Evolutionary conservation across 2,113 vertebrate species (phyloP).

Genomic region (Sylvilagus bachmani): DNA sequence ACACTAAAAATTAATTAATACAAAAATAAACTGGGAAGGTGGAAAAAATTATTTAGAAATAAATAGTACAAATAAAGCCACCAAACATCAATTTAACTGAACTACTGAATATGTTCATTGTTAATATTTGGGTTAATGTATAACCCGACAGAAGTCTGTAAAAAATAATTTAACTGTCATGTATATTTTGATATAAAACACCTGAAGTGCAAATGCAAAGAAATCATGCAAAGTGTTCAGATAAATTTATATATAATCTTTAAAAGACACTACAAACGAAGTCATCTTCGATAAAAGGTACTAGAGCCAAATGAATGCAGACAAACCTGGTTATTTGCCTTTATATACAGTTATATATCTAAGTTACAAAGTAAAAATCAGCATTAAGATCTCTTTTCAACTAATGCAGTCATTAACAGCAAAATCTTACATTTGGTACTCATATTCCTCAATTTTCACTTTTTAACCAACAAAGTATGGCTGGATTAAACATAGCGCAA

Average conservation of each 20-base stretch:
- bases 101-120: background rate
- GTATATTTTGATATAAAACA: slow-evolving; percentile 40
- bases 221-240: background rate
- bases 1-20: slow-evolving; percentile 39
- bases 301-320: slow-evolving; percentile 33
- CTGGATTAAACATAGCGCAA: slow-evolving; percentile 19
- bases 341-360: background rate
- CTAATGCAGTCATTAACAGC: background rate
- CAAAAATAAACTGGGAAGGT: background rate
- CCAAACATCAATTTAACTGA: slow-evolving; percentile 13
- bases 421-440: background rate
- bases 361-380: background rate
- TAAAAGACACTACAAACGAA: slow-evolving; percentile 44
- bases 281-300: slow-evolving; percentile 27
- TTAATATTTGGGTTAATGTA: background rate
- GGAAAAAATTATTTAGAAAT: slow-evolving; percentile 38
- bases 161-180: slow-evolving; percentile 51
- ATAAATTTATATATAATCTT: slow-evolving; percentile 13
- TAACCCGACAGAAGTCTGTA: background rate
- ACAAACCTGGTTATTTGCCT: background rate
- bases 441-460: slow-evolving; percentile 35
- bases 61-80: slow-evolving; percentile 25
- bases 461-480: slow-evolving; percentile 47
- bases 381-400: slow-evolving; percentile 29
- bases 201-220: slow-evolving; percentile 33